Conservation (phyloP, 2,797 vertebrate species). For the Gallinago stenura region DNA sequence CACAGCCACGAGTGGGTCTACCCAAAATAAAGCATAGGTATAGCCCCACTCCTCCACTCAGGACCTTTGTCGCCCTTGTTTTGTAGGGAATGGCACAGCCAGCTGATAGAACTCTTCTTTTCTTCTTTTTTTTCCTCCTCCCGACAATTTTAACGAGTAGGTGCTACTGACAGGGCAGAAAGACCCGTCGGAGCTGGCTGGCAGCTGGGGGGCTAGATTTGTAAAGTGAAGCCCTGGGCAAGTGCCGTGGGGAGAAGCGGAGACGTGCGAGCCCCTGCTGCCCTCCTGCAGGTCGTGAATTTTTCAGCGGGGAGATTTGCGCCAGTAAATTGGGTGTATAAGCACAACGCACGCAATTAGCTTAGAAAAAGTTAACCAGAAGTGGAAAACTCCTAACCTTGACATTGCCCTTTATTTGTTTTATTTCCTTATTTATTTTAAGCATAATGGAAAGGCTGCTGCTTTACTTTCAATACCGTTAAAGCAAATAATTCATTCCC, state of each 20-base stretch:
- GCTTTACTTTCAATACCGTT: background rate
- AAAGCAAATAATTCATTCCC: background rate
- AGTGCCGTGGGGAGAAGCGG: background rate
- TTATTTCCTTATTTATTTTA: conserved; percentile 22
- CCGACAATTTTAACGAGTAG: background rate
- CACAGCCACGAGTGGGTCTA: conserved; percentile 70
- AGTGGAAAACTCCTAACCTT: background rate
- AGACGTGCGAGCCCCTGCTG: background rate
- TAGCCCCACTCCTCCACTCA: background rate
- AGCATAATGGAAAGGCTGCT: background rate
- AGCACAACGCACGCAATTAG: background rate
- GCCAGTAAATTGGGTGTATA: background rate
- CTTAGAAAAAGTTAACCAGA: background rate
- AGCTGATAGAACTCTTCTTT: background rate
- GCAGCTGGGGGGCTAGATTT: background rate
- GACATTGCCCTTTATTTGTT: background rate
- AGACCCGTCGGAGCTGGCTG: background rate
- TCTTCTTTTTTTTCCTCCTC: background rate
- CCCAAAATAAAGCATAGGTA: conserved; percentile 74
- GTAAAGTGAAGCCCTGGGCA: background rate
- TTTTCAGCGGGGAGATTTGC: background rate
- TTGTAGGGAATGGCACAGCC: background rate
- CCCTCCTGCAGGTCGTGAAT: background rate
- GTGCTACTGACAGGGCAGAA: background rate
- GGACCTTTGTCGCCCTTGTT: conserved; percentile 25